phyloP scores from a whole-genome alignment of 2,888 invertebrate species.

The Spisula subtruncata region DNA sequence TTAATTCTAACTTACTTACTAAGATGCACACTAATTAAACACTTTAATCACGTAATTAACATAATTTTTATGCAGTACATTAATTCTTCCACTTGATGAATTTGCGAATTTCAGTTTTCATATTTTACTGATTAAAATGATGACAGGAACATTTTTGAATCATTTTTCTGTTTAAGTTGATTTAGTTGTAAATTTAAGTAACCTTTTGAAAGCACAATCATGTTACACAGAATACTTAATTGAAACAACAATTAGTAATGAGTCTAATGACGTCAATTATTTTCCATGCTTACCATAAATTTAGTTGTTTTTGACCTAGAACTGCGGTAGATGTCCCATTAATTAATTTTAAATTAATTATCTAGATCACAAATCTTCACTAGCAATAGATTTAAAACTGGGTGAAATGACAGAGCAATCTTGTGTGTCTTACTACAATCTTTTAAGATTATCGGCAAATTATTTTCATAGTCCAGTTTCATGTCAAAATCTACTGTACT shows the following conservation, averaged over 20 bases:
- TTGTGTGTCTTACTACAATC: not conserved
- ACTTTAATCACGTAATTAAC: too few relatives aligned
- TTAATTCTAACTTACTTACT: too few relatives aligned
- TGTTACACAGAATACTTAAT: too few relatives aligned
- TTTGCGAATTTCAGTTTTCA: not conserved
- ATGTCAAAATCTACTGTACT: not conserved
- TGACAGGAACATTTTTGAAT: not conserved
- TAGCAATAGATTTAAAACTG: not conserved
- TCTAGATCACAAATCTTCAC: slow-evolving; percentile 1
- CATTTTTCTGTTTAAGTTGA: too few relatives aligned
- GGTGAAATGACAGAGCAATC: not conserved
- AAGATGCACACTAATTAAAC: too few relatives aligned
- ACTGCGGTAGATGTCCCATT: not conserved
- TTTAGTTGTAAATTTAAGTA: too few relatives aligned
- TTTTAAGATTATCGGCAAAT: too few relatives aligned
- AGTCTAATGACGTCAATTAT: not conserved
- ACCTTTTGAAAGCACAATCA: too few relatives aligned
- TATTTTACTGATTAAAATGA: not conserved
- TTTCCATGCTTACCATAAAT: not conserved
- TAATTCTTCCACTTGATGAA: not conserved
- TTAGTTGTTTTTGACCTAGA: not conserved
- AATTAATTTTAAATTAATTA: not conserved
- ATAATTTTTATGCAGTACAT: not conserved
- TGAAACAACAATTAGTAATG: too few relatives aligned
- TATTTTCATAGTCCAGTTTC: not conserved